phyloP scores from a whole-genome alignment of 2,113 vertebrate genomes.

The Eidolon helvum region DNA sequence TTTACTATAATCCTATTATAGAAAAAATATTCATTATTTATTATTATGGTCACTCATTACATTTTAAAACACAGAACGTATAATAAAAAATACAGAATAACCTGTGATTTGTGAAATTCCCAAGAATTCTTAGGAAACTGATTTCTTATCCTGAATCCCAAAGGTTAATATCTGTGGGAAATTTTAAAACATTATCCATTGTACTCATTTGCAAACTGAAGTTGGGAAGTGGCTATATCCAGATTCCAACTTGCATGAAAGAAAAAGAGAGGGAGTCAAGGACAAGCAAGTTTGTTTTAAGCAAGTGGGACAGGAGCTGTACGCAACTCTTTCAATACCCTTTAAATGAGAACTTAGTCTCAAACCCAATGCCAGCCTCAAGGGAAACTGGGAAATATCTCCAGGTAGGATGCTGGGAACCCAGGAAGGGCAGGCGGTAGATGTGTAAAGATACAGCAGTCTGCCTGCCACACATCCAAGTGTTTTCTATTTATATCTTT shows the following conservation, averaged over 20 bases:
- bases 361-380: background rate
- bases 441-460: background rate
- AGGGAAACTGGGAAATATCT: background rate
- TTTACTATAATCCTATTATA: background rate
- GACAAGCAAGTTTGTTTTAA: background rate
- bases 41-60: background rate
- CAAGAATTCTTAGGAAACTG: background rate
- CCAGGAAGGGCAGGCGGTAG: background rate
- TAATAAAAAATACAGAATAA: conserved; percentile 1
- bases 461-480: background rate
- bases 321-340: background rate
- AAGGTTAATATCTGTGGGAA: background rate
- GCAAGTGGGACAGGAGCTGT: background rate
- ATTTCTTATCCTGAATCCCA: background rate
- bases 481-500: background rate
- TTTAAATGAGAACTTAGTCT: background rate
- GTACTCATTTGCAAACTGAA: background rate
- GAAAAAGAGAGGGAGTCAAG: background rate
- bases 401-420: background rate
- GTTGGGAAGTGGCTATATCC: background rate
- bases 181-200: background rate
- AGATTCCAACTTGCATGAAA: background rate
- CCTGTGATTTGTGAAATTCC: background rate
- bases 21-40: background rate
- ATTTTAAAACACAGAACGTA: background rate